Percentiles rank a stretch among this genome's conserved stretches.
Conservation (phyloP, 2,888 invertebrate genomes). For the Nezara viridula region DNA sequence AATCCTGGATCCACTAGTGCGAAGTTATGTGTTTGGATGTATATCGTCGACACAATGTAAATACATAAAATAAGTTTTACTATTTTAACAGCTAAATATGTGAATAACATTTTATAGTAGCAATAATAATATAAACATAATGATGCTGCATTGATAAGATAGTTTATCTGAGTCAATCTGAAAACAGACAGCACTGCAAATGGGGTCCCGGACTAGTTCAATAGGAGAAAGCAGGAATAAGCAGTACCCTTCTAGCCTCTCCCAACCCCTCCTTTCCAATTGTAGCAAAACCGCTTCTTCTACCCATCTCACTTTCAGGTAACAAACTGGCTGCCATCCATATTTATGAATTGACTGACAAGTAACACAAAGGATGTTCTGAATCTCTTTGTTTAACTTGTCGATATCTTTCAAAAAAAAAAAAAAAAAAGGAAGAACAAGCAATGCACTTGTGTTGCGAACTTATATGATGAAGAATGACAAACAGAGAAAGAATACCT, state of each 20-base stretch:
- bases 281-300: not conserved
- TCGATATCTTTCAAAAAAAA: not conserved
- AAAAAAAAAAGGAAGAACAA: not conserved
- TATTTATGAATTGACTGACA: not conserved
- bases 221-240: not conserved
- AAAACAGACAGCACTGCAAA: not conserved
- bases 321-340: not conserved
- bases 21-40: too few relatives aligned
- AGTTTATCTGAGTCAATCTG: too few relatives aligned
- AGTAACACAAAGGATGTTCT: not conserved
- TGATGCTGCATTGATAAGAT: too few relatives aligned
- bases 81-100: too few relatives aligned
- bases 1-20: too few relatives aligned
- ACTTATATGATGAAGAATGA: too few relatives aligned
- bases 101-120: too few relatives aligned
- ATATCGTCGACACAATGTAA: too few relatives aligned
- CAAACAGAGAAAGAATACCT: too few relatives aligned
- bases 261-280: not conserved
- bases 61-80: too few relatives aligned
- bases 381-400: not conserved
- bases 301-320: not conserved
- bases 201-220: not conserved
- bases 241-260: not conserved
- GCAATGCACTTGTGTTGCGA: too few relatives aligned
- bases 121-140: too few relatives aligned